Evolutionary conservation across 2,797 vertebrate species (phyloP), one percentile per base, ranked within the genome.

Genomic region (Phyllotis vaccarum): DNA sequence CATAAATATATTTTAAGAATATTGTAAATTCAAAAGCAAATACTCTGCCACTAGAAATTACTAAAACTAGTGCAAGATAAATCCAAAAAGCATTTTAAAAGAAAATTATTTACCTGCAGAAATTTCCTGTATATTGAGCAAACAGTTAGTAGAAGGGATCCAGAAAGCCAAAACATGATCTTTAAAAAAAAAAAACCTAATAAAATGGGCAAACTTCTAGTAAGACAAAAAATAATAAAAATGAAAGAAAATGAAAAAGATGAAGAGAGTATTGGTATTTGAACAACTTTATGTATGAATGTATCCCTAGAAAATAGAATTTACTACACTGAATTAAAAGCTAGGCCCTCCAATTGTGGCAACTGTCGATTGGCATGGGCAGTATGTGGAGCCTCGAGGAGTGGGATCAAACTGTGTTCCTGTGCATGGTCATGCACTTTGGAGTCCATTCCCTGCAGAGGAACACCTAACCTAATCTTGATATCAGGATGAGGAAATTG

Each of bases 171-270:
- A 95, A 86, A 74, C 14, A 27, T 90, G 60, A 43, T 54, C 54
- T 64, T 52, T 72, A 19, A 79, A 80, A 90, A 19, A 79, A 80
- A 90, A 93, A 76, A 94, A 79, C 17, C 34, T 56, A 89, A 88
- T 88, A 86, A 76, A 86, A 79, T 72, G 21, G 43, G 58, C 22
- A 86, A 90, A 87, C 3, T 3, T 87, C 54, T 75, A 40, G 54
- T 75, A 91, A 81, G 2, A 74, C 56, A 86, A 94, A 86, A 79
- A 86, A 24, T 54, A 80, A 60, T 66, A 86, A 90, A 79, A 86
- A 72, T 43, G 31, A 79, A 64, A 83, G 40, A 68, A 86, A 70
- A 68, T 46, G 54, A 86, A 91, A 72, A 70, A 29, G 24, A 62
- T 19, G 29, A 86, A 80, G 43, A 86, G 27, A 76, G 4, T 60